Evolutionary conservation across 2,797 vertebrate genomes (phyloP).

Genomic region (Sebastes hubbsi): DNA sequence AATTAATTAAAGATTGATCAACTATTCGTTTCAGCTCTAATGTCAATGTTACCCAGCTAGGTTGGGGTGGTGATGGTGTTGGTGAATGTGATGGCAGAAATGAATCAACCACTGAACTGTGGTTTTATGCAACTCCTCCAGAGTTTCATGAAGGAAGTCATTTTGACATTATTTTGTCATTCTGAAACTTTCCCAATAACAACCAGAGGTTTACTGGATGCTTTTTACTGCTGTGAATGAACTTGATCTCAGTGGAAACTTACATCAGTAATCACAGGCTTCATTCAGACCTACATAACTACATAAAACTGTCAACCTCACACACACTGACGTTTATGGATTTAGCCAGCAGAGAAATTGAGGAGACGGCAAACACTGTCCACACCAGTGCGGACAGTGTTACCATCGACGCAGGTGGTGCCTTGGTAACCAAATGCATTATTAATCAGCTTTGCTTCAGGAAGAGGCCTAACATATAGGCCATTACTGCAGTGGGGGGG

Average conservation of each 20-base stretch:
- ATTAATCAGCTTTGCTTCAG: slow-evolving; percentile 45
- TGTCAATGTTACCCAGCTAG: neutral
- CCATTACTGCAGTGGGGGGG: slow-evolving; percentile 14
- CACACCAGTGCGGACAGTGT: neutral
- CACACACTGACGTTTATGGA: neutral
- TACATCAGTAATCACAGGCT: neutral
- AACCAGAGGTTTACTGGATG: neutral
- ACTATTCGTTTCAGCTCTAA: neutral
- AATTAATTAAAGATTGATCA: neutral
- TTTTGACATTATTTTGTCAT: neutral
- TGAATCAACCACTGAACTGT: neutral
- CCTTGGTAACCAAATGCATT: slow-evolving; percentile 57
- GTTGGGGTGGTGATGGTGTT: neutral
- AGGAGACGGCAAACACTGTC: neutral
- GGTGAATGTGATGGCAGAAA: neutral
- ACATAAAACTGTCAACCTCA: neutral
- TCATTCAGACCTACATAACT: neutral
- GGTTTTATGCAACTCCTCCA: neutral
- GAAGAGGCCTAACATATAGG: slow-evolving; percentile 17
- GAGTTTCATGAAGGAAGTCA: neutral
- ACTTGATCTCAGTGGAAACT: neutral
- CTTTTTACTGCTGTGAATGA: neutral
- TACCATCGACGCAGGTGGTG: slow-evolving; percentile 34
- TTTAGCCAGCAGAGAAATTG: neutral
- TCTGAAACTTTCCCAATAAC: neutral